A percentile compares a stretch with the other conserved stretches of the same genome.
Conservation (phyloP, 2,113 vertebrate species). For the Corydoras sp. region DNA sequence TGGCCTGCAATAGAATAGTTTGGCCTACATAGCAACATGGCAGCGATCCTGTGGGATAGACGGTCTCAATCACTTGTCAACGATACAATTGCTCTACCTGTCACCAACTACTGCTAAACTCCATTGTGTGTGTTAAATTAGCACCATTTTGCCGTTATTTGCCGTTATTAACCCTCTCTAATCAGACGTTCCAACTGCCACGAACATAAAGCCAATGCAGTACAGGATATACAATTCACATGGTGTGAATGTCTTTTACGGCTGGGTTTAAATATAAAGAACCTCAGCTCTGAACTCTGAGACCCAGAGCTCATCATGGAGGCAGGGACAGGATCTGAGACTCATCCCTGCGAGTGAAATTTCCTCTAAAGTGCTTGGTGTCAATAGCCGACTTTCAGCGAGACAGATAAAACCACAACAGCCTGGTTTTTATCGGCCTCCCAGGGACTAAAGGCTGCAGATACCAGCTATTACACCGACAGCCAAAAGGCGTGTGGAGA, state of each 20-base stretch:
- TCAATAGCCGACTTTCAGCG: conserved; percentile 73
- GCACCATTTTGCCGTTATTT: conserved; percentile 14
- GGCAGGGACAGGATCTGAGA: conserved; percentile 35
- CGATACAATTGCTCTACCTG: conserved; percentile 60
- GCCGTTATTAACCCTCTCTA: neutral
- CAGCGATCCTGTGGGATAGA: conserved; percentile 59
- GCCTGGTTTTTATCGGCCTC: conserved; percentile 63
- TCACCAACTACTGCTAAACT: conserved; percentile 50
- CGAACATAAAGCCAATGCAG: neutral
- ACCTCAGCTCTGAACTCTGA: no score
- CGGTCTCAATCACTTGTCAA: conserved; percentile 65
- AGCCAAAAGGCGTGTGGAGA: conserved; percentile 58
- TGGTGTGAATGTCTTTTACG: neutral
- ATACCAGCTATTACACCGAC: conserved; percentile 67
- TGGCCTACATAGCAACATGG: conserved; percentile 60
- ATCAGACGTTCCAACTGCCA: conserved; percentile 9
- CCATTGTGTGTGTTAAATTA: conserved; percentile 52
- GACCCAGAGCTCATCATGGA: no score
- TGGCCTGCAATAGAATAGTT: conserved; percentile 57
- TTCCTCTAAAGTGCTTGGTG: conserved; percentile 73
- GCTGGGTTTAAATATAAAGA: neutral
- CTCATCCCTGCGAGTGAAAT: conserved; percentile 63
- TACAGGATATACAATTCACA: conserved; percentile 11
- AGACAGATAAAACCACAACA: conserved; percentile 61
- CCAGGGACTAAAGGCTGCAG: conserved; percentile 52